Base-by-base conservation (phyloP, 2,113 vertebrate species). In the Scolopax mira region DNA sequence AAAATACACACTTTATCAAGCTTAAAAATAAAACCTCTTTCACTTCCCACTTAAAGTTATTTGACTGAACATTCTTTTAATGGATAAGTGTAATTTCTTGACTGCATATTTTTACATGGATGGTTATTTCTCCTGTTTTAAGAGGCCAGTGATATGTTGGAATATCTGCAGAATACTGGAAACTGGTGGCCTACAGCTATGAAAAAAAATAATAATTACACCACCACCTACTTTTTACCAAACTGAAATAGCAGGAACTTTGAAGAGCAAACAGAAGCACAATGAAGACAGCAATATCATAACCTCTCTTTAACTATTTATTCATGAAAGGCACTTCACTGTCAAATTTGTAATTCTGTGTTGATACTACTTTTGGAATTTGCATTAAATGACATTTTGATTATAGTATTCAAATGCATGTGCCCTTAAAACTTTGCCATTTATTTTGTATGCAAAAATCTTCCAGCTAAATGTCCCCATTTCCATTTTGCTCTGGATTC, bases 301-400 rank as follows among this genome's bases (percentile, higher is more conserved):
- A 94, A 97, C 61, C 64, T 86, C 79, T 81, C 70, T 93, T 96
- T 92, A 85, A 96, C 90, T 94, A 93, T 94, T 96, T 97, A 95
- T 96, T 91, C 87, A 90, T 73, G 72, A 91, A 94, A 93, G 70
- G 7, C 58, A 87, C 75, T 91, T 95, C 84, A 77, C 55, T 94
- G 69, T 95, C 95, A 93, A 90, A 87, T 94, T 81, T 96, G 73
- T 94, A 96, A 97, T 96, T 97, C 90, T 81, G 24, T 93, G 84
- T 96, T 95, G 90, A 96, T 96, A 78, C 89, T 83, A 79, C 44
- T 78, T 91, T 88, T 95, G 83, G 83, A 97, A 97, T 97, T 98
- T 97, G 88, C 90, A 97, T 97, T 97, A 93, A 97, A 81, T 98
- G 96, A 97, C 95, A 98, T 97, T 98, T 97, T 93, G 85, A 97